Base-by-base conservation (phyloP, 2,888 invertebrate species). In the Volucella zonaria region DNA sequence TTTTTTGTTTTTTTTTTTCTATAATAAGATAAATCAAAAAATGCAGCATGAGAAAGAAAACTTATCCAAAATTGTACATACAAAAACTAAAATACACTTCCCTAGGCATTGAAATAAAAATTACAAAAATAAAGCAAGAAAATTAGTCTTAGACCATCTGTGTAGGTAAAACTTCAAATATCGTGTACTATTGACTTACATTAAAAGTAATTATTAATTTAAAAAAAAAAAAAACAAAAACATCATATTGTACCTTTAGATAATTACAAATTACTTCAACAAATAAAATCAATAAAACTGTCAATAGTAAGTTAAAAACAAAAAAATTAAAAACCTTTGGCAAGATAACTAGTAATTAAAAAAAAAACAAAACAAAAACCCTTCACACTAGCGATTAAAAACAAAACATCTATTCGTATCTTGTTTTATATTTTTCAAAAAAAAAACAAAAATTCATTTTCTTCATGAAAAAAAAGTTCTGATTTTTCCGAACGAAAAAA, bases 61-160 rank as follows among this genome's bases (percentile, higher is more conserved):
- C 45, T 61, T 85, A 71, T 76, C 67, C 71, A 67, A 70, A 31
- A 75, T 14, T 76, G 85, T 85, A 85, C 68, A 81, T 85, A 80
- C 47, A 75, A 76, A 76, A 61, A 80, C 80, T 64, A n/a, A 45
- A 75, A 74, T 31, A 31, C 31, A 75, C 75, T 85, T 73, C 85
- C 71, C 81, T 85, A 85, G 75, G 77, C 70, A 76, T 77, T 81
- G 71, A 80, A 81, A 71, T 80, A 76, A 76, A 71, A 82, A 59
- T 61, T 54, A 18, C 58, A 74, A 51, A 51, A 12, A 54, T 52
- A 8, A 38, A 15, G 66, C 40, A 43, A 40, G 59, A 64, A 49
- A 68, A 80, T 76, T 80, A 81, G 76, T 83, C 75, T 75, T 83
- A 85, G 85, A 85, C 85, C 85, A 85, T 85, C 85, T 77, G 81